phyloP scores from a whole-genome alignment of 2,797 vertebrate species.

The Enteromius anoplus region DNA sequence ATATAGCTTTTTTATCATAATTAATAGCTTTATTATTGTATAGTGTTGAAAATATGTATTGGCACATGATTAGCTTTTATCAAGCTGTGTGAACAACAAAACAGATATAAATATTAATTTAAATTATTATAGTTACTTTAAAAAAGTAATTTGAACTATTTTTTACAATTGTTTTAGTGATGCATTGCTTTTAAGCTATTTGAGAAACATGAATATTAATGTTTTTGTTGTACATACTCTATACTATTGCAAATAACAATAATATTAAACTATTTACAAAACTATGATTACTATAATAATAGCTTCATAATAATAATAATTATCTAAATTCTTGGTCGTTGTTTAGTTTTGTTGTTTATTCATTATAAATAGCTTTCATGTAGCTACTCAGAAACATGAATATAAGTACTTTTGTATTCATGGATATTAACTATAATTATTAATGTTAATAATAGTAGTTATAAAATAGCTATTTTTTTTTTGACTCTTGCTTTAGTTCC shows the following conservation, averaged over 20 bases:
- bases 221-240: neutral
- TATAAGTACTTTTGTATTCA: neutral
- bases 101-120: neutral
- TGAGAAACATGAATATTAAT: neutral
- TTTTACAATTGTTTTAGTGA: neutral
- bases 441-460: neutral
- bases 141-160: neutral
- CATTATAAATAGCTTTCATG: neutral
- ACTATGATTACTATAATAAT: neutral
- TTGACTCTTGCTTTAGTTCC: constrained; percentile 5
- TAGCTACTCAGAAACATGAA: neutral
- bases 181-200: neutral
- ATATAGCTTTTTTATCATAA: neutral
- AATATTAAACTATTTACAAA: neutral
- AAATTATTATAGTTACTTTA: neutral
- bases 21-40: neutral
- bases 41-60: neutral
- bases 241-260: neutral
- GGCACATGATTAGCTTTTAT: neutral
- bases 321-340: neutral
- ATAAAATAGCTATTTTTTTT: constrained; percentile 25
- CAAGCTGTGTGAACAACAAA: neutral
- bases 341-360: neutral
- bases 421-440: neutral
- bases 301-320: neutral